phyloP scores from a whole-genome alignment of 2,888 invertebrate genomes.

The Dolichomitus sp. region DNA sequence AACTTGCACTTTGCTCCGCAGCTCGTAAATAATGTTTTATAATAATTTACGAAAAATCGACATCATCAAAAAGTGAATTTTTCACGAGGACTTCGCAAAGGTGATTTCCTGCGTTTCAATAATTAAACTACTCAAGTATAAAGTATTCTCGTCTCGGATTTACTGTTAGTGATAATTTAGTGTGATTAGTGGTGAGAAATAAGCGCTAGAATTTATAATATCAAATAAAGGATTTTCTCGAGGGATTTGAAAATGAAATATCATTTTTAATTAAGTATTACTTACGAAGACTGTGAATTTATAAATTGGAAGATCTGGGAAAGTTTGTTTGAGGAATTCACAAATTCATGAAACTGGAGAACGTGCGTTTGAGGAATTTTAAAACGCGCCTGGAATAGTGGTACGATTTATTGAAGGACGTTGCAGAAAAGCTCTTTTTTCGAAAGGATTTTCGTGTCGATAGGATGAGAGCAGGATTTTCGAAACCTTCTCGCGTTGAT shows the following conservation, averaged over 20 bases:
- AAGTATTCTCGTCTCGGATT: neutral
- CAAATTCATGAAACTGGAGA: too few relatives aligned
- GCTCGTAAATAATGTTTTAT: neutral
- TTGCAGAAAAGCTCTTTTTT: neutral
- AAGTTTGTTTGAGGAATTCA: too few relatives aligned
- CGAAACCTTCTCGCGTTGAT: conserved; percentile 23
- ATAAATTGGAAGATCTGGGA: too few relatives aligned
- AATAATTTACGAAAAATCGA: neutral
- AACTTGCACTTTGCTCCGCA: neutral
- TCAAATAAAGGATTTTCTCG: neutral
- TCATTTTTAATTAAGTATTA: neutral
- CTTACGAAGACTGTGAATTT: too few relatives aligned
- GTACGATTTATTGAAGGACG: conserved; percentile 8
- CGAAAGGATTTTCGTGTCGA: conserved; percentile 32
- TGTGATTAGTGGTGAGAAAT: neutral
- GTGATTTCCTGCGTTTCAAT: neutral
- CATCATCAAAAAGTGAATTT: neutral
- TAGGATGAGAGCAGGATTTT: conserved; percentile 16
- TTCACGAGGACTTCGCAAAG: neutral
- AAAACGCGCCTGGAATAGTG: conserved; percentile 19
- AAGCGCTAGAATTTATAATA: too few relatives aligned
- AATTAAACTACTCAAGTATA: neutral
- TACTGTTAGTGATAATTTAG: neutral
- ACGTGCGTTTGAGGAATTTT: neutral
- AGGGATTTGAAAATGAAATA: too few relatives aligned